Base-by-base conservation (phyloP, 2,888 invertebrate genomes). In the Criorhina ranunculi region DNA sequence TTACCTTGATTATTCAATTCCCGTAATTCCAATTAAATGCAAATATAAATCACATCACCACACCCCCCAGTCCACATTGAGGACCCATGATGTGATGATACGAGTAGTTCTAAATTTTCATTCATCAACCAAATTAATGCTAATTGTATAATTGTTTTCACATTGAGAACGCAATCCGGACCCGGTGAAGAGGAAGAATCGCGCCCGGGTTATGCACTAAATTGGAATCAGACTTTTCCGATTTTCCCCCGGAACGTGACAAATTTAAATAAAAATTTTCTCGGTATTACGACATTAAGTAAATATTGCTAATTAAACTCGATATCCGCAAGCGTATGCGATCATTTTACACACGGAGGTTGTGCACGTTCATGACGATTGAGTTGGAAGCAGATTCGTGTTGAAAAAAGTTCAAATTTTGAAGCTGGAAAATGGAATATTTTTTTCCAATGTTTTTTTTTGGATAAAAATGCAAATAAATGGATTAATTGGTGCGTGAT, bases 1-100 rank as follows among this genome's bases (percentile, higher is more conserved):
- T 81, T 76, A 70, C 35, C 62, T 81, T 76, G 40, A 81, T 81
- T 81, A 76, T 76, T 76, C 69, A 70, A 76, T 76, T 76, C 57
- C 35, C 57, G 59, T 72, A 62, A 62, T 31, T 70, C 55, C 75
- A 81, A 81, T 81, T 70, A 70, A 75, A 80, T 75, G 75, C 75
- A 75, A 75, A 80, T 80, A 62, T 75, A 57, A 81, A 76, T 81
- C 76, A 31, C 55, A 76, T 80, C 33, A 35, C 37, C 9, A 11
- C 11, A 53, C 35, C 35, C 12, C 31, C 5, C 7, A 17, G 24
- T n/a, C n/a, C n/a, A n/a, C 31, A n/a, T 15, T 6, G 2, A 42
- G 66, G 29, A 31, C n/a, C 35, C 31, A 59, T 12, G 37, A 33
- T 15, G 17, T 9, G 44, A 31, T 12, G 12, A 29, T 42, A 6